A percentile compares a stretch with the other conserved stretches of the same genome.
phyloP scores from a whole-genome alignment of 2,888 invertebrate genomes.

The Tetragnatha montana region DNA sequence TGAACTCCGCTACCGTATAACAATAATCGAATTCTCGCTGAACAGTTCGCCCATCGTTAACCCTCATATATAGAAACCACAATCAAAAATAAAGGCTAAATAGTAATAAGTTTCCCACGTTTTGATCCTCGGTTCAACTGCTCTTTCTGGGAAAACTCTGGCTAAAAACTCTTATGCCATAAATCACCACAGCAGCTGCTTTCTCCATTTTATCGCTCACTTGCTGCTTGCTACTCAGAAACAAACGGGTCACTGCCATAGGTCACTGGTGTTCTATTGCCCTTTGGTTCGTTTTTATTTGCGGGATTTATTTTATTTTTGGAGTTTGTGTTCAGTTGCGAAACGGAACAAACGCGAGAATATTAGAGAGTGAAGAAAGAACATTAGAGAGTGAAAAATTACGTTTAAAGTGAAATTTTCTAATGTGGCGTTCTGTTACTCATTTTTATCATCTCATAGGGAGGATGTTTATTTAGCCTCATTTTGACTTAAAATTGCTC shows the following conservation, averaged over 20 bases:
- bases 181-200: constrained; percentile 18
- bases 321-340: not conserved
- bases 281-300: constrained; percentile 1
- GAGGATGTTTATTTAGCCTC: not conserved
- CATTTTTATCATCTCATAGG: not conserved
- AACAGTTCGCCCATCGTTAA: not conserved
- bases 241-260: constrained; percentile 40
- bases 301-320: not conserved
- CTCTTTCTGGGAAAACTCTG: constrained; percentile 24
- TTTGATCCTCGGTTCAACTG: not conserved
- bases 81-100: not conserved
- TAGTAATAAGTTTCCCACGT: constrained; percentile 47
- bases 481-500: no score
- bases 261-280: constrained; percentile 8
- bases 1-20: not conserved
- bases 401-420: not conserved
- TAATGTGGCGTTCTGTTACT: not conserved
- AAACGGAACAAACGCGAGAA: no score
- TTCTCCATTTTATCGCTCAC: constrained; percentile 7
- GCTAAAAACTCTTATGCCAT: constrained; percentile 10
- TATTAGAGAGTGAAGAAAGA: not conserved
- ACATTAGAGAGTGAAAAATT: not conserved
- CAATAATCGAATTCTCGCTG: not conserved
- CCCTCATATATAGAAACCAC: not conserved
- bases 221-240: constrained; percentile 34